Evolutionary conservation across 2,888 invertebrate genomes (phyloP).

Genomic region (Hirtodrosophila histrioides): DNA sequence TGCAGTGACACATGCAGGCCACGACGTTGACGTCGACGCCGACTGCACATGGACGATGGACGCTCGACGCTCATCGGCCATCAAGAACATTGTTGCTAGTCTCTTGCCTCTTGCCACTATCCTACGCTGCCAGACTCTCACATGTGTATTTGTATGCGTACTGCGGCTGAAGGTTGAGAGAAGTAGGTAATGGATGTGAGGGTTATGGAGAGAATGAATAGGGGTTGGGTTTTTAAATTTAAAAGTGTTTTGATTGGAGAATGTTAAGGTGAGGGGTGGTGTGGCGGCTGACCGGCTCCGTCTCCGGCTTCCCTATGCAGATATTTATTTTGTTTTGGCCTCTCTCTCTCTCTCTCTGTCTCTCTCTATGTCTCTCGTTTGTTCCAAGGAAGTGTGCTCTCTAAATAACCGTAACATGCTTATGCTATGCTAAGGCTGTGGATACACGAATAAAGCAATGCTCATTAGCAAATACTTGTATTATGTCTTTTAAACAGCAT

Average conservation of each 20-base stretch:
- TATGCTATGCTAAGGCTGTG: conserved; percentile 52
- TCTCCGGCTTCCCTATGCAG: conserved; percentile 54
- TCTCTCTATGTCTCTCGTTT: conserved; percentile 3
- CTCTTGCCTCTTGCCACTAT: conserved; percentile 12
- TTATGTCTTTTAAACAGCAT: conserved; percentile 46
- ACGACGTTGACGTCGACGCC: conserved; percentile 34
- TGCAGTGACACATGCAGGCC: conserved; percentile 77
- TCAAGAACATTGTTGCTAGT: conserved; percentile 54
- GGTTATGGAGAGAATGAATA: too few relatives aligned
- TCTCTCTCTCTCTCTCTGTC: conserved; percentile 13
- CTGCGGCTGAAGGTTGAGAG: too few relatives aligned
- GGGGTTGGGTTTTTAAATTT: too few relatives aligned
- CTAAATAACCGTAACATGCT: conserved; percentile 54
- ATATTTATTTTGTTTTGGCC: conserved; percentile 44
- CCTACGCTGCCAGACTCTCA: background rate
- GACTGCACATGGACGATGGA: conserved; percentile 47
- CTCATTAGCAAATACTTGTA: conserved; percentile 57
- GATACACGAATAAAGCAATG: conserved; percentile 46
- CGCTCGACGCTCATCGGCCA: conserved; percentile 39
- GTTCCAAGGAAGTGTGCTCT: conserved; percentile 30
- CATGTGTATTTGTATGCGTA: conserved; percentile 10
- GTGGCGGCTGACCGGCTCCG: conserved; percentile 64
- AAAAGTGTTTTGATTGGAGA: too few relatives aligned
- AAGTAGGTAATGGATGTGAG: too few relatives aligned
- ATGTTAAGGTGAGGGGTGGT: too few relatives aligned